These are phyloP conservation scores for Coilia nasus DNA, from an alignment of 2,797 vertebrate species.

Conservation along the genomic window DNA sequence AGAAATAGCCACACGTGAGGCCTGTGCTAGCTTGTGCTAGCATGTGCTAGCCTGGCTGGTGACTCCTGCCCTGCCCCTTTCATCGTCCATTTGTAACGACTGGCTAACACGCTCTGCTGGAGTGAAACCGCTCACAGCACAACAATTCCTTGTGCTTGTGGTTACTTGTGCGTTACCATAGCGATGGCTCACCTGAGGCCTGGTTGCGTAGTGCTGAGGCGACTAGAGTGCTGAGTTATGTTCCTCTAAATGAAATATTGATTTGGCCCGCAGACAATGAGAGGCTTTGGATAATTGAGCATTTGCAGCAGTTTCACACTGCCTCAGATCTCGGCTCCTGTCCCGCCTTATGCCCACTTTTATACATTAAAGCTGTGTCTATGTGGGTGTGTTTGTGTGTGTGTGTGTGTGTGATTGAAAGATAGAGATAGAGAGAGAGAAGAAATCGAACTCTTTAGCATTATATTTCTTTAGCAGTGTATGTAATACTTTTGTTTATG, in stretches of 20 bases:
- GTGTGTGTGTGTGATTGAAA: background rate
- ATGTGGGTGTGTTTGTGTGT: background rate
- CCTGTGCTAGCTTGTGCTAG: background rate
- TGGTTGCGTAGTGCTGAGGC: background rate
- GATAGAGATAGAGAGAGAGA: background rate
- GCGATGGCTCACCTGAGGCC: background rate
- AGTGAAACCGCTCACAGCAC: background rate
- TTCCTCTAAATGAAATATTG: background rate
- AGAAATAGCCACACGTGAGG: background rate
- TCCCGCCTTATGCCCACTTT: background rate
- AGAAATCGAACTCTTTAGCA: no score
- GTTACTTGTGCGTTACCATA: background rate
- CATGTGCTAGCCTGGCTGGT: background rate
- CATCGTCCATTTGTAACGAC: background rate
- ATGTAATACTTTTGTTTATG: no score
- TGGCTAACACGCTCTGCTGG: background rate
- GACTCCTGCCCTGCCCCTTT: background rate
- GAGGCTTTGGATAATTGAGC: background rate
- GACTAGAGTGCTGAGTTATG: background rate
- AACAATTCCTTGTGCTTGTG: background rate
- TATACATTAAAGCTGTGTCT: background rate
- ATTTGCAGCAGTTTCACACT: background rate
- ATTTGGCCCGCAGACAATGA: background rate
- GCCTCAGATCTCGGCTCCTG: background rate
- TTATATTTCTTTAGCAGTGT: no score